Evolutionary conservation across 2,888 invertebrate genomes (phyloP), one percentile per base, ranked within the genome.

Genomic region (Rapana venosa): DNA sequence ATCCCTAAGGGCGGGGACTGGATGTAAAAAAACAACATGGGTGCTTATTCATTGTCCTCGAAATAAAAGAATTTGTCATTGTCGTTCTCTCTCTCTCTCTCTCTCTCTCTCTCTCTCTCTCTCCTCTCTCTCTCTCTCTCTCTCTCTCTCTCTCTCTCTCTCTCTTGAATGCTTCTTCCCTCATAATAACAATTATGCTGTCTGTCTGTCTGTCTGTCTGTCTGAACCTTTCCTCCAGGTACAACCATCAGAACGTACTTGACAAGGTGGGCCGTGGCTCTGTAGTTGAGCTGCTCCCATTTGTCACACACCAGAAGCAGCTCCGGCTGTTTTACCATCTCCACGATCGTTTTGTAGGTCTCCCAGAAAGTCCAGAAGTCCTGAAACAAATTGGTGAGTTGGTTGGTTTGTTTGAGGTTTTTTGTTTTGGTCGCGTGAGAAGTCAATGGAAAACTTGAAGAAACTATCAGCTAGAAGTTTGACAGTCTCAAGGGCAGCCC

Each of bases 361-460:
- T 96, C 95, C 96, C 96, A 96, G 90, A 95, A 94, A 0, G 94
- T 93, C 94, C 94, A 95, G 93, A 96, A 94, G 88, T 96, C 95
- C 96, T 96, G 91, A 0, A 87, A 90, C 77, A n/a, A n/a, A n/a
- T n/a, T n/a, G n/a, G n/a, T n/a, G n/a, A n/a, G n/a, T n/a, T n/a
- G n/a, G n/a, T n/a, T n/a, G n/a, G 22, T 61, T 61, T 61, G 61
- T 4, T 1, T 1, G 13, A 13, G 56, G n/a, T 47, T 47, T 47
- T 2, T 47, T 47, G 47, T 47, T 47, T 47, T 47, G 74, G 88
- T 8, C 47, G 8, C 47, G 8, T 47, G 47, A 47, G 47, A 47
- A 47, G 47, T 47, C 87, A n/a, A 36, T 22, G 30, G 47, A 47
- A 2, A 47, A 47, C 47, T 47, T 47, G 47, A 8, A 47, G 47